Percentiles rank a stretch among this genome's conserved stretches.
phyloP scores from a whole-genome alignment of 2,113 vertebrate species.

The Petaurus breviceps region DNA sequence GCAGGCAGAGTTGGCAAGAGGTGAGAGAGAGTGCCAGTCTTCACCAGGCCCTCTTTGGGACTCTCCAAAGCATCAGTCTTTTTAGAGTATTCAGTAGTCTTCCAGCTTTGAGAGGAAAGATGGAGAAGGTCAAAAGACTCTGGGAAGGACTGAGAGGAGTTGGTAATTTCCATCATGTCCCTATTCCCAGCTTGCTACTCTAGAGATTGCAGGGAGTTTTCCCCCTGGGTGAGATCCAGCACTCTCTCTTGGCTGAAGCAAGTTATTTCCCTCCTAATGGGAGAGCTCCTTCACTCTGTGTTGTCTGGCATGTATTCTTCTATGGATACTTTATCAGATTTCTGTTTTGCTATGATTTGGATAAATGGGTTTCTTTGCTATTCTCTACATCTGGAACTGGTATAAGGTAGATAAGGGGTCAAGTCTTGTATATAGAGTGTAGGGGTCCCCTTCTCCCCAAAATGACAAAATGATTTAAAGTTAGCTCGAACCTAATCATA shows the following conservation, averaged over 20 bases:
- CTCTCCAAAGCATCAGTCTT: background rate
- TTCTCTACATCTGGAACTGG: background rate
- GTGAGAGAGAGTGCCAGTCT: background rate
- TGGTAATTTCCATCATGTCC: background rate
- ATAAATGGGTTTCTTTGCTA: background rate
- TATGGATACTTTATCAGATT: background rate
- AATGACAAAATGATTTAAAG: background rate
- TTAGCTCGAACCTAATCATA: background rate
- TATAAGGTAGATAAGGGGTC: background rate
- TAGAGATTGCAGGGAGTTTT: background rate
- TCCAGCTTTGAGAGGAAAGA: background rate
- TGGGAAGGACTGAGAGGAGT: background rate
- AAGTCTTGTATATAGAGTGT: background rate
- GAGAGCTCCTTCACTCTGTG: background rate
- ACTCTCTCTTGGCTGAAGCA: background rate
- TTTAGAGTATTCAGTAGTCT: background rate
- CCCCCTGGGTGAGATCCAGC: background rate
- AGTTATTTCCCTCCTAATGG: background rate
- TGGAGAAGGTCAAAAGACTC: background rate
- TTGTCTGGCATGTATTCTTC: background rate
- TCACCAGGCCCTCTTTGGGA: background rate
- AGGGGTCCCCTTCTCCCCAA: background rate
- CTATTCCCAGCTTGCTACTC: background rate
- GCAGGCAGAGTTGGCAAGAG: background rate
- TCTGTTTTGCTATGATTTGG: background rate